Percentiles rank a stretch among this genome's conserved stretches.
Evolutionary conservation across 2,888 invertebrate genomes (phyloP).

Genomic region (Tholera decimalis): DNA sequence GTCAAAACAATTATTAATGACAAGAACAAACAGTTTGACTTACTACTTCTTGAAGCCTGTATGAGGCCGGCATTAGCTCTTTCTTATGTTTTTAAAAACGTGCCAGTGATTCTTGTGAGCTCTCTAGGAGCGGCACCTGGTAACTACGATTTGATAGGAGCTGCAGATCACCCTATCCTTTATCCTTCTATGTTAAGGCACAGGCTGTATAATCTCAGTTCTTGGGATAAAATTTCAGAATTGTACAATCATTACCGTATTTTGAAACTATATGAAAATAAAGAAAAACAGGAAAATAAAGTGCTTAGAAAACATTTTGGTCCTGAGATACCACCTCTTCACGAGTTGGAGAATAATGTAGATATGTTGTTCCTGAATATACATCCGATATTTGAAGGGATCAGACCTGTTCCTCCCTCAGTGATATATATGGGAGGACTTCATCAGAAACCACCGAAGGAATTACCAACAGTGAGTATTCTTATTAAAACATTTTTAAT

Average conservation of each 20-base stretch:
- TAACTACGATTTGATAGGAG: slow-evolving; percentile 66
- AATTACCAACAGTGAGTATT: slow-evolving; percentile 66
- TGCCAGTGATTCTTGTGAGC: slow-evolving; percentile 73
- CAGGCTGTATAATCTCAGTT: slow-evolving; percentile 63
- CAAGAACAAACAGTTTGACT: slow-evolving; percentile 61
- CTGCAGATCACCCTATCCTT: slow-evolving; percentile 68
- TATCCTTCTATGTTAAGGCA: slow-evolving; percentile 62
- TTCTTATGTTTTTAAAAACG: slow-evolving; percentile 55
- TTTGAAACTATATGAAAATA: slow-evolving; percentile 7
- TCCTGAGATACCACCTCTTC: slow-evolving; percentile 55
- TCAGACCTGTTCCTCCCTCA: slow-evolving; percentile 69
- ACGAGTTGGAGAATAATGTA: slow-evolving; percentile 66
- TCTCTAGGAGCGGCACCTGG: slow-evolving; percentile 65
- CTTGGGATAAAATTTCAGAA: slow-evolving; percentile 70
- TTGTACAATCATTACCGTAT: slow-evolving; percentile 55
- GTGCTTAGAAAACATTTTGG: slow-evolving; percentile 62
- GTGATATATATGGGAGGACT: slow-evolving; percentile 72
- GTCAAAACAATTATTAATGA: slow-evolving; percentile 65
- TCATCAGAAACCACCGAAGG: slow-evolving; percentile 63
- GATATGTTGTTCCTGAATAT: slow-evolving; percentile 70
- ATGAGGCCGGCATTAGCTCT: slow-evolving; percentile 52
- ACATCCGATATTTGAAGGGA: slow-evolving; percentile 69
- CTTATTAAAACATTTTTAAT: too few relatives aligned
- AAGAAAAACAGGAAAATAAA: slow-evolving; percentile 38
- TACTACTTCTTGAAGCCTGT: slow-evolving; percentile 67